Conservation (phyloP, 2,888 invertebrate genomes). For the Entomobrya multifasciata region DNA sequence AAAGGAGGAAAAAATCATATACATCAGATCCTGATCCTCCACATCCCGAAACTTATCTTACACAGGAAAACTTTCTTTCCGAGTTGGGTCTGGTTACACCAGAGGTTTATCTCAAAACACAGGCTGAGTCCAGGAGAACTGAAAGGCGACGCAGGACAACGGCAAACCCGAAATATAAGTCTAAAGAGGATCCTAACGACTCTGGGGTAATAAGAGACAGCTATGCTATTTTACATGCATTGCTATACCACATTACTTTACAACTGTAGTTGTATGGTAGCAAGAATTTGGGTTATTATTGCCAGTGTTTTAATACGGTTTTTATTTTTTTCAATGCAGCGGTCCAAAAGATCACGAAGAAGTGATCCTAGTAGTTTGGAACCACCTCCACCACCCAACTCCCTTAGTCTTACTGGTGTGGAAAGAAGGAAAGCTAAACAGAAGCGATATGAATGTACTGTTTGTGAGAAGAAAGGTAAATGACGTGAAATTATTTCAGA, state of each 20-base stretch:
- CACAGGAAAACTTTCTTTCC: slow-evolving; percentile 73
- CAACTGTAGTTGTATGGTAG: no score
- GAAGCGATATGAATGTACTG: slow-evolving; percentile 57
- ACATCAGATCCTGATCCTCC: slow-evolving; percentile 7
- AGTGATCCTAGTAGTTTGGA: slow-evolving; percentile 60
- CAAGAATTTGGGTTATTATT: no score
- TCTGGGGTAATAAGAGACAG: slow-evolving; percentile 58
- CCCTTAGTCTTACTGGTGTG: slow-evolving; percentile 57
- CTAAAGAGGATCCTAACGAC: slow-evolving; percentile 66
- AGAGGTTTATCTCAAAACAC: slow-evolving; percentile 61
- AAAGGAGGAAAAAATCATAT: slow-evolving; percentile 26
- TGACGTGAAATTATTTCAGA: no score
- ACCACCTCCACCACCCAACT: background rate
- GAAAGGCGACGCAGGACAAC: slow-evolving; percentile 75
- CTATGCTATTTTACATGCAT: no score
- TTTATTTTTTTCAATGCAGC: slow-evolving; percentile 25
- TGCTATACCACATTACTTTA: no score
- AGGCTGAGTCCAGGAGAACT: slow-evolving; percentile 63
- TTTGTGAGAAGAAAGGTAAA: slow-evolving; percentile 59
- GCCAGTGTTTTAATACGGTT: background rate
- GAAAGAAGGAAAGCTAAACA: slow-evolving; percentile 31
- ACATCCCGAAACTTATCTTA: slow-evolving; percentile 68
- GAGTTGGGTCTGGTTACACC: slow-evolving; percentile 75
- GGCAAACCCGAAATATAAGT: slow-evolving; percentile 78
- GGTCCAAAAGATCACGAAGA: slow-evolving; percentile 41